A percentile compares a stretch with the other conserved stretches of the same genome.
These are phyloP conservation scores for Agrilus cyanescens DNA, from an alignment of 2,888 invertebrate species.

Conservation along the genomic window DNA sequence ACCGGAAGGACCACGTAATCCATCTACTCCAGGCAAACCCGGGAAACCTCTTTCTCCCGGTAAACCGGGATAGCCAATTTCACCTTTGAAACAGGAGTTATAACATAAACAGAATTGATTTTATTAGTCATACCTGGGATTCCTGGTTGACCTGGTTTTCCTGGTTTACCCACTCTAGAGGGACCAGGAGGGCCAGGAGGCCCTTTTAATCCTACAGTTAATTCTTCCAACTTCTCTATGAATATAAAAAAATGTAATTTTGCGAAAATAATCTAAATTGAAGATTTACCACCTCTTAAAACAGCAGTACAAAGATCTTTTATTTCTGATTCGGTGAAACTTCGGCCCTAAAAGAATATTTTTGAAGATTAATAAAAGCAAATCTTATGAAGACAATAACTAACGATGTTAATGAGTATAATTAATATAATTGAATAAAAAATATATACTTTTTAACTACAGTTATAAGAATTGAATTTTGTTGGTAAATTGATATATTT, in stretches of 20 bases:
- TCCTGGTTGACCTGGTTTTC: constrained; percentile 43
- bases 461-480: no score
- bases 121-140: constrained; percentile 38
- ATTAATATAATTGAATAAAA: no score
- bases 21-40: constrained; percentile 51
- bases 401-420: no score
- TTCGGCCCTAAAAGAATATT: constrained; percentile 44
- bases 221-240: no score
- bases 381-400: no score
- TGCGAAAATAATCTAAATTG: no score
- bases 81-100: constrained; percentile 38
- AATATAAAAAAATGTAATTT: no score
- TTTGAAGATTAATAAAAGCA: no score
- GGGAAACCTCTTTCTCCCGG: constrained; percentile 52
- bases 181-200: constrained; percentile 54
- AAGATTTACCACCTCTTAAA: constrained; percentile 73
- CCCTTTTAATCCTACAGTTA: constrained; percentile 49
- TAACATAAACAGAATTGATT: background rate
- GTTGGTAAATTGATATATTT: no score
- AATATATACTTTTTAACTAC: no score
- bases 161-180: constrained; percentile 40
- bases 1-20: constrained; percentile 49
- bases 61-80: constrained; percentile 52
- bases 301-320: constrained; percentile 70
- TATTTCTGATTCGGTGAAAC: constrained; percentile 60